Percentiles rank a stretch among this genome's conserved stretches.
These are phyloP conservation scores for Aegypius monachus DNA, from an alignment of 2,113 vertebrate species.

Conservation along the genomic window DNA sequence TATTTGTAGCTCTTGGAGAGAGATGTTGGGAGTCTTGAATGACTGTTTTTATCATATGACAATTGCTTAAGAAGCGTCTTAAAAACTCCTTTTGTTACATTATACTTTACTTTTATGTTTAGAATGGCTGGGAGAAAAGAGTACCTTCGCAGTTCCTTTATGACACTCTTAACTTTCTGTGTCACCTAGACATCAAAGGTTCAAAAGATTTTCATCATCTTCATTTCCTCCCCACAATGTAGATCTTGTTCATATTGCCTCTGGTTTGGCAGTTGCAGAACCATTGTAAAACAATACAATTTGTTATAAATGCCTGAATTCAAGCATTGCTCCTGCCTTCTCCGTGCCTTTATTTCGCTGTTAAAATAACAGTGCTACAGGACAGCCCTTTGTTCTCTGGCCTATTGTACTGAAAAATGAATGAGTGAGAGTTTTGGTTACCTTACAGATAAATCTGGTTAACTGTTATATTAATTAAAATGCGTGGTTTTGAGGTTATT, in stretches of 20 bases:
- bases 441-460: slow-evolving; percentile 76
- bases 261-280: not conserved
- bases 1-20: not conserved
- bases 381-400: not conserved
- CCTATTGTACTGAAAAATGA: slow-evolving; percentile 63
- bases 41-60: not conserved
- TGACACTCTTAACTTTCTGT: not conserved
- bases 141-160: not conserved
- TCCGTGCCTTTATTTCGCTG: not conserved
- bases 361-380: not conserved
- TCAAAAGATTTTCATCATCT: not conserved
- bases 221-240: not conserved
- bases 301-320: not conserved
- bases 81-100: not conserved
- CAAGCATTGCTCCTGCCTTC: not conserved
- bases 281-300: not conserved
- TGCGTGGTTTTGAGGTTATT: slow-evolving; percentile 67
- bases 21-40: not conserved
- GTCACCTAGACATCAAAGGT: not conserved
- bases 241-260: not conserved
- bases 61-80: not conserved
- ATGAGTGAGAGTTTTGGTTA: slow-evolving; percentile 72
- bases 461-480: slow-evolving; percentile 80
- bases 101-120: not conserved
- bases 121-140: not conserved